These are phyloP conservation scores for Phalera bucephala DNA, from an alignment of 2,888 invertebrate species.

Conservation along the genomic window DNA sequence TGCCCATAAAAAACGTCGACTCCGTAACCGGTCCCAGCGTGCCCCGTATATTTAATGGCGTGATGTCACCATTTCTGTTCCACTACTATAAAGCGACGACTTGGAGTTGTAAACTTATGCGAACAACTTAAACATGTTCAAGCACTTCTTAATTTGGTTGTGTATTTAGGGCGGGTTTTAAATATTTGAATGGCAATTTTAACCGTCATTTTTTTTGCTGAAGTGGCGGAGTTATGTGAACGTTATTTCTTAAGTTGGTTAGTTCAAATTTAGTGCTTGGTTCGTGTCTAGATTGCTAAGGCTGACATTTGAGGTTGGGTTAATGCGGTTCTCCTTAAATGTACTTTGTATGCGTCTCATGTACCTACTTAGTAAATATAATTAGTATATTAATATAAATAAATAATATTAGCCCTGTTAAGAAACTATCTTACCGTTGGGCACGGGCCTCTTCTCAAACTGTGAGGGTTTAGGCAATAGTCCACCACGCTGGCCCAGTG, in stretches of 20 bases:
- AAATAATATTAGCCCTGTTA: too few species aligned
- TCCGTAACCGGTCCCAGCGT: conserved; percentile 37
- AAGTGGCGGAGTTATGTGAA: conserved; percentile 11
- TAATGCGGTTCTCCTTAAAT: too few species aligned
- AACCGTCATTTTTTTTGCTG: conserved; percentile 16
- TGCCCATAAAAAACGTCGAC: conserved; percentile 22
- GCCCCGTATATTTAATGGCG: conserved; percentile 33
- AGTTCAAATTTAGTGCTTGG: conserved; percentile 11
- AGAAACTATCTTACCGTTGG: too few species aligned
- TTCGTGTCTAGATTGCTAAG: conserved; percentile 6
- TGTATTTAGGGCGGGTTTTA: conserved; percentile 2
- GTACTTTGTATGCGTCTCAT: too few species aligned
- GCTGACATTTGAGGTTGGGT: background rate
- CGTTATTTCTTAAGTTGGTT: conserved; percentile 12
- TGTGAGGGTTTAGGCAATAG: too few species aligned
- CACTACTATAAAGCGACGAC: conserved; percentile 24
- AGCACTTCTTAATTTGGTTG: conserved; percentile 11
- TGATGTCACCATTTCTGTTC: conserved; percentile 45
- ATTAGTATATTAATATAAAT: too few species aligned
- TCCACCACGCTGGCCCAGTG: too few species aligned
- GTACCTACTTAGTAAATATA: too few species aligned
- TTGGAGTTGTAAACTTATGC: conserved; percentile 1
- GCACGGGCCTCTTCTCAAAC: too few species aligned
- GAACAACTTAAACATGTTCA: background rate
- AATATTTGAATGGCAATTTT: conserved; percentile 23